phyloP scores from a whole-genome alignment of 2,797 vertebrate genomes.

The Trematomus bernacchii region DNA sequence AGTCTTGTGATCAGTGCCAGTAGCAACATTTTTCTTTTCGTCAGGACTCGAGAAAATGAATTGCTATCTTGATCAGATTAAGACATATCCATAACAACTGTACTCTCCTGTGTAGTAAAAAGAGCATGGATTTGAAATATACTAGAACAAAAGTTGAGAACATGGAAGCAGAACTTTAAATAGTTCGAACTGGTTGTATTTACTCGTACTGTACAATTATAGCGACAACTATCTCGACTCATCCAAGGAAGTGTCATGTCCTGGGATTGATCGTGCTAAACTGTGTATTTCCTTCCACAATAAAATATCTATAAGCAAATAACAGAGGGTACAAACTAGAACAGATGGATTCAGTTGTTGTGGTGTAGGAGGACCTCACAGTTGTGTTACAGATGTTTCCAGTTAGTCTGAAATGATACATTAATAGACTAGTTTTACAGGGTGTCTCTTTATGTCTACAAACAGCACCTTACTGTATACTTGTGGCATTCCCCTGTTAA shows the following conservation, averaged over 20 bases:
- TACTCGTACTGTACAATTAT: neutral
- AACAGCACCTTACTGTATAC: neutral
- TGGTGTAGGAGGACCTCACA: constrained; percentile 2
- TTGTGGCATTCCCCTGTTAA: constrained; percentile 9
- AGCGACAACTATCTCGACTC: neutral
- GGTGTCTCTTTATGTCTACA: neutral
- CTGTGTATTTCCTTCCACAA: constrained; percentile 5
- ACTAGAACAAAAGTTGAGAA: neutral
- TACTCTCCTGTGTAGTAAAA: neutral
- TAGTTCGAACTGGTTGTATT: neutral
- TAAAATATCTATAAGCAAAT: constrained; percentile 23
- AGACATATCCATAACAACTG: neutral
- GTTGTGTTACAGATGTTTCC: constrained; percentile 40
- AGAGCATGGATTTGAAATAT: neutral
- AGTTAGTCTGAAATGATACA: constrained; percentile 37
- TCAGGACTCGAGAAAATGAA: neutral
- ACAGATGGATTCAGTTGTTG: constrained; percentile 26
- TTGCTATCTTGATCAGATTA: neutral
- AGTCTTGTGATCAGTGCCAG: neutral
- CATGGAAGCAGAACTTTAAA: neutral
- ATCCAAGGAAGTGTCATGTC: constrained; percentile 3
- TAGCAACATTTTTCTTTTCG: neutral
- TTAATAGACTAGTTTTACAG: constrained; percentile 9
- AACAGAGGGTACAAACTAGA: neutral
- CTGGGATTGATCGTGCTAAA: neutral